phyloP scores from a whole-genome alignment of 1,140 invertebrate genomes.

The Drosophila cardini region DNA sequence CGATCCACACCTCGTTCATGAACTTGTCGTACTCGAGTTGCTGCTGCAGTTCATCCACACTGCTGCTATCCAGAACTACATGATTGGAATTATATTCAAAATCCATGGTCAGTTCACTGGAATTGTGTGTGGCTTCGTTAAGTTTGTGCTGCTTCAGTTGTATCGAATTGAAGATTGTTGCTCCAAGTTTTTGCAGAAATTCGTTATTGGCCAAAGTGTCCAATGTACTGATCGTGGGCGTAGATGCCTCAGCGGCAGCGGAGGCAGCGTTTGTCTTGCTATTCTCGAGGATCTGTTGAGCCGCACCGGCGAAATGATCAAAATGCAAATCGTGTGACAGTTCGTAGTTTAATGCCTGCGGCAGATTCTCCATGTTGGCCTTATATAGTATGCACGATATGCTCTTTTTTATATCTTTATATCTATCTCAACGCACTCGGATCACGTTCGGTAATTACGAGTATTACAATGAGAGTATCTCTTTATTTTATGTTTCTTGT shows the following conservation, averaged over 20 bases:
- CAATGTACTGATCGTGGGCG: conserved; percentile 64
- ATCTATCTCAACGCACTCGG: not conserved
- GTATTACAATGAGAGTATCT: conserved; percentile 39
- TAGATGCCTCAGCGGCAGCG: conserved; percentile 63
- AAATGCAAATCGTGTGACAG: conserved; percentile 77
- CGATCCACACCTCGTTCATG: conserved; percentile 84
- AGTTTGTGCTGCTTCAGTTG: conserved; percentile 68
- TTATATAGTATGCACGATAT: conserved; percentile 36
- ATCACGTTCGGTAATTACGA: conserved; percentile 35
- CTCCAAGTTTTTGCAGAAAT: conserved; percentile 76
- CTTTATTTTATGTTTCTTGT: conserved; percentile 34
- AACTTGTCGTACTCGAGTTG: conserved; percentile 83
- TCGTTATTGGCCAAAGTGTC: conserved; percentile 61
- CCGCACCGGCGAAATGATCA: conserved; percentile 65
- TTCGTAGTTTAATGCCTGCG: conserved; percentile 78
- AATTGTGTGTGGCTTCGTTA: conserved; percentile 39
- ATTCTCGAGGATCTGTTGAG: conserved; percentile 73
- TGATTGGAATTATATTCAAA: conserved; percentile 65
- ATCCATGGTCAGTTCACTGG: conserved; percentile 64
- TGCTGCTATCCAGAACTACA: conserved; percentile 72
- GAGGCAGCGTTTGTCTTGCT: conserved; percentile 41
- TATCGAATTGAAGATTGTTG: conserved; percentile 72
- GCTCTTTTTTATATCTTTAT: not conserved
- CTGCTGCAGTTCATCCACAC: conserved; percentile 75
- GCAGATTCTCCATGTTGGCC: conserved; percentile 68